phyloP scores from a whole-genome alignment of 2,113 vertebrate genomes.

The Pitta sordida region DNA sequence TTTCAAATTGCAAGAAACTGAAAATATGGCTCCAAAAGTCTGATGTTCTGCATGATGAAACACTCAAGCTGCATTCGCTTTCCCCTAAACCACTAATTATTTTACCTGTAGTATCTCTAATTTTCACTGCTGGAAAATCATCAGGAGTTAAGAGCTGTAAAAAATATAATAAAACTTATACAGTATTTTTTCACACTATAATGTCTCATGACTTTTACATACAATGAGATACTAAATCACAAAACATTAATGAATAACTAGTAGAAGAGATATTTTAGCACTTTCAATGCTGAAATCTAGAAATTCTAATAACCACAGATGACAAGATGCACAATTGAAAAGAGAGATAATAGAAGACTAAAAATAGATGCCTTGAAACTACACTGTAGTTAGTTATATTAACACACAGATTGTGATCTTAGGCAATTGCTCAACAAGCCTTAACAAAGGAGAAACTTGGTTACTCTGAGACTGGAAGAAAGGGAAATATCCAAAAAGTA shows the following conservation, averaged over 20 bases:
- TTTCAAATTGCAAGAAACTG: constrained; percentile 22
- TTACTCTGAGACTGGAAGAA: background rate
- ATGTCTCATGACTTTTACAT: background rate
- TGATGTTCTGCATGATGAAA: constrained; percentile 21
- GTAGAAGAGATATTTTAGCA: background rate
- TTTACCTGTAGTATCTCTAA: constrained; percentile 54
- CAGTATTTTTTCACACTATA: background rate
- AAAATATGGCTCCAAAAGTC: background rate
- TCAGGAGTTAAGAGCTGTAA: constrained; percentile 23
- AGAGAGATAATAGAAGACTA: background rate
- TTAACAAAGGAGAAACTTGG: background rate
- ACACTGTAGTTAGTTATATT: background rate
- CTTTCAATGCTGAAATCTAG: constrained; percentile 7
- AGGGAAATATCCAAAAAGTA: background rate
- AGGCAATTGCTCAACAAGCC: background rate
- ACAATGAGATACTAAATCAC: constrained; percentile 2
- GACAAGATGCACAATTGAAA: background rate
- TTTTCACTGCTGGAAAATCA: constrained; percentile 59
- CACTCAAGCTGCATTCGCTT: constrained; percentile 20
- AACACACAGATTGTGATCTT: background rate
- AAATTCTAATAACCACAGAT: background rate
- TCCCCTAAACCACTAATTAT: constrained; percentile 56
- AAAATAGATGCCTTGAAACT: background rate
- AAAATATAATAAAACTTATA: background rate
- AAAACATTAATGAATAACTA: background rate